Evolutionary conservation across 2,113 vertebrate genomes (phyloP), one percentile per base, ranked within the genome.

Genomic region (Chloebia gouldiae): DNA sequence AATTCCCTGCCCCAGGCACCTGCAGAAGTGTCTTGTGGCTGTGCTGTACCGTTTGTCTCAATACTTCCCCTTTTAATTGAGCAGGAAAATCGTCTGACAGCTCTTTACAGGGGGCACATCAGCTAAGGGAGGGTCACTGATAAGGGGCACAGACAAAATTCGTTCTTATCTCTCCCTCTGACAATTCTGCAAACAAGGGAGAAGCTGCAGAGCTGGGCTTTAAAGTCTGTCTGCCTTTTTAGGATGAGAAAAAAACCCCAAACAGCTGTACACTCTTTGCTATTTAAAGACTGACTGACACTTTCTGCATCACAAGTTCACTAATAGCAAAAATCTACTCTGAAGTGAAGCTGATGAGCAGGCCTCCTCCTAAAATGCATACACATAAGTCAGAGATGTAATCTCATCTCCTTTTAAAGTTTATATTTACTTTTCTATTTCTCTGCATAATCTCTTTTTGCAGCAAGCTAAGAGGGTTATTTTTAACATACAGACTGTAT

Each of bases 381-480:
- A 64, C 77, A 37, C 28, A 9, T 19, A 86, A 65, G 7, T 78
- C 81, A 76, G 40, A 89, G 35, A 81, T 83, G n/a, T 63, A 70
- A 94, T 77, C 51, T 40, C 28, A 45, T 76, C 61, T 64, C 61
- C 66, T 57, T 71, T 92, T 76, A 2, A 77, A 75, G 16, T 92
- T 91, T 66, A 79, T 88, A 91, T 92, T 95, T 93, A 87, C 73
- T 94, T 91, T 57, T 39, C 81, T 65, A 13, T 85, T 90, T 81
- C 63, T 54, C 70, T 54, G 35, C 86, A 71, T 44, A 47, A 86
- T 57, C 42, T 80, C 33, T 73, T 78, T n/a, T 45, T 76, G 33
- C 31, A 81, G 66, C 9, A 45, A 75, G 51, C 68, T 51, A 40
- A 88, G 24, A 51, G 40, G 9, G 5, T 18, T 73, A 79, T 61